These are phyloP conservation scores for Drosophila niveifrons DNA, from an alignment of 2,888 invertebrate genomes.

Conservation along the genomic window DNA sequence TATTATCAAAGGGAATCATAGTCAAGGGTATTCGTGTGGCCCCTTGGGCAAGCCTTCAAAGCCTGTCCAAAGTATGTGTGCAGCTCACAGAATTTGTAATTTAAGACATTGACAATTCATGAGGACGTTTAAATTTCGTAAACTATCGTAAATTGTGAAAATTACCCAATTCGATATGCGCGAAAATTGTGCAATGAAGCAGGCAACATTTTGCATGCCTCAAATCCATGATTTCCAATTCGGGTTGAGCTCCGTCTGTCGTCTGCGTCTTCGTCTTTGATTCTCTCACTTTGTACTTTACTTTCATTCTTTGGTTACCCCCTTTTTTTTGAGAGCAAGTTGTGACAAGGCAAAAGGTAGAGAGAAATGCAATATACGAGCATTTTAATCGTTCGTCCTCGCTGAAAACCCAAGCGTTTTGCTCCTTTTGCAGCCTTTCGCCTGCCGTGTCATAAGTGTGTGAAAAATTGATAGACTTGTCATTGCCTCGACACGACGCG, in stretches of 20 bases:
- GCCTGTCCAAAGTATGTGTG: conserved; percentile 1
- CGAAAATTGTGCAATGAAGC: conserved; percentile 72
- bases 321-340: conserved; percentile 36
- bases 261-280: background rate
- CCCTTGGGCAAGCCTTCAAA: conserved; percentile 4
- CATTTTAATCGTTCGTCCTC: conserved; percentile 53
- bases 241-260: conserved; percentile 11
- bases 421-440: conserved; percentile 61
- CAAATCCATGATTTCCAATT: conserved; percentile 34
- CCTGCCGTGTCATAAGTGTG: conserved; percentile 69
- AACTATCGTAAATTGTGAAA: conserved; percentile 63
- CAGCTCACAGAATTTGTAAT: conserved; percentile 56
- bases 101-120: conserved; percentile 46
- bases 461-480: conserved; percentile 81
- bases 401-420: conserved; percentile 15
- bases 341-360: conserved; percentile 37
- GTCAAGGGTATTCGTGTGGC: background rate
- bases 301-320: conserved; percentile 24
- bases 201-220: conserved; percentile 68
- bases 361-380: conserved; percentile 24
- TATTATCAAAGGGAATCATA: conserved; percentile 2
- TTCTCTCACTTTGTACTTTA: background rate
- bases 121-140: conserved; percentile 52
- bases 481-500: conserved; percentile 36
- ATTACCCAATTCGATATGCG: conserved; percentile 57